Evolutionary conservation across 2,888 invertebrate species (phyloP).

Genomic region (Eupithecia insigniata): DNA sequence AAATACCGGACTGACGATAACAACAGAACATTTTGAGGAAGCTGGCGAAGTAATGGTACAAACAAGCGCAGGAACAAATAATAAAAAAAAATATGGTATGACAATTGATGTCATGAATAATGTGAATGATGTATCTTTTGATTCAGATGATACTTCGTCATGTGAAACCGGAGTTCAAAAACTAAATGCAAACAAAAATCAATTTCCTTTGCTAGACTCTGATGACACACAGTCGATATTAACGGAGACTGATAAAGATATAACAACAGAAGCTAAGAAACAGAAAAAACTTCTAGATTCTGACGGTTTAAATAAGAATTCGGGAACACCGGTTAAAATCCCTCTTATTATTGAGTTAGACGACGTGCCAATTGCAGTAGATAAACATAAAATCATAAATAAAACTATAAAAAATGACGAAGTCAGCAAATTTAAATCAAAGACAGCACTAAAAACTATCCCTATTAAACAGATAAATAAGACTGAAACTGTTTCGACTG

Average conservation of each 20-base stretch:
- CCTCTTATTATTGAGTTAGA: neutral
- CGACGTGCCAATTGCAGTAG: neutral
- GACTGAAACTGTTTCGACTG: conserved; percentile 2
- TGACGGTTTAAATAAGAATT: conserved; percentile 15
- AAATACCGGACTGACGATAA: neutral
- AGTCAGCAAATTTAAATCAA: neutral
- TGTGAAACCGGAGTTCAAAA: neutral
- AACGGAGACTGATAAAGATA: conserved; percentile 16
- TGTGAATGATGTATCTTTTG: conserved; percentile 16
- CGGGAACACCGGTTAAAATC: neutral
- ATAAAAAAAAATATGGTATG: neutral
- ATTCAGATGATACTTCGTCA: conserved; percentile 28
- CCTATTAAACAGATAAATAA: conserved; percentile 35
- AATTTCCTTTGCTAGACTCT: conserved; percentile 20
- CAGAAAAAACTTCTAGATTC: conserved; percentile 15
- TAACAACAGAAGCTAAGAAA: conserved; percentile 1
- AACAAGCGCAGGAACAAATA: neutral
- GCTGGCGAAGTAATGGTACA: neutral
- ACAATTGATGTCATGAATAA: conserved; percentile 4
- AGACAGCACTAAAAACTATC: conserved; percentile 16
- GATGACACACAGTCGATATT: conserved; percentile 27
- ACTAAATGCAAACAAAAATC: conserved; percentile 5
- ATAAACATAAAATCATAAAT: neutral
- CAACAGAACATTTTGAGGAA: neutral
- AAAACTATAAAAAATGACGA: neutral